These are phyloP conservation scores for Myotis lucifugus DNA, from an alignment of 2,113 vertebrate species.

Conservation along the genomic window DNA sequence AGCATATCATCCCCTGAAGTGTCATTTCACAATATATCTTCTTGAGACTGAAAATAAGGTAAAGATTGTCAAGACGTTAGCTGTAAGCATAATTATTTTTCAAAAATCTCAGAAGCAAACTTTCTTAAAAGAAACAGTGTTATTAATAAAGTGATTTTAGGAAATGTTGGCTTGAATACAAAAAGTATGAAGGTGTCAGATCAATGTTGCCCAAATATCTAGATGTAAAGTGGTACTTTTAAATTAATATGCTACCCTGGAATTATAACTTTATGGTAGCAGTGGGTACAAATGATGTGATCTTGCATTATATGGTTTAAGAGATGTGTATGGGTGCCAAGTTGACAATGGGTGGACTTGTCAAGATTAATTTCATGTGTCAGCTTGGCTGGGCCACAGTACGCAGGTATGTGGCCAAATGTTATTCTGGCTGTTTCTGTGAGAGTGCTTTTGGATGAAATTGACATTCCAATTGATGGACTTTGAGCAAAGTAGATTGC, in stretches of 20 bases:
- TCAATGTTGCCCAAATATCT: neutral
- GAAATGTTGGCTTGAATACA: neutral
- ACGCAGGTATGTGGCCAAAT: neutral
- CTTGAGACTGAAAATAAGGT: slow-evolving; percentile 3
- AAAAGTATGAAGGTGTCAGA: neutral
- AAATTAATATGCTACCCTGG: neutral
- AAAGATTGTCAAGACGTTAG: neutral
- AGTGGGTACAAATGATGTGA: neutral
- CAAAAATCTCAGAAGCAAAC: neutral
- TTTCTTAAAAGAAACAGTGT: neutral
- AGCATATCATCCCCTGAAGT: neutral
- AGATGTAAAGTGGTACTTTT: neutral
- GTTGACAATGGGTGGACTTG: neutral
- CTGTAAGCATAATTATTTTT: neutral
- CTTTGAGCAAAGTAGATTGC: neutral
- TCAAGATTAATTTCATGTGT: neutral
- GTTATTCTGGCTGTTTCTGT: neutral
- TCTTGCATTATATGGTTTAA: neutral
- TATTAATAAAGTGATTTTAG: slow-evolving; percentile 12
- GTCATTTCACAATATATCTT: neutral
- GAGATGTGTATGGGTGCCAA: neutral
- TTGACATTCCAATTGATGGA: neutral
- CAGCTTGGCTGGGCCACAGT: neutral
- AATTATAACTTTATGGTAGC: neutral
- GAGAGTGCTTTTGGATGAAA: neutral